Evolutionary conservation across 2,888 invertebrate species (phyloP).

Genomic region (Harpalus rubripes): DNA sequence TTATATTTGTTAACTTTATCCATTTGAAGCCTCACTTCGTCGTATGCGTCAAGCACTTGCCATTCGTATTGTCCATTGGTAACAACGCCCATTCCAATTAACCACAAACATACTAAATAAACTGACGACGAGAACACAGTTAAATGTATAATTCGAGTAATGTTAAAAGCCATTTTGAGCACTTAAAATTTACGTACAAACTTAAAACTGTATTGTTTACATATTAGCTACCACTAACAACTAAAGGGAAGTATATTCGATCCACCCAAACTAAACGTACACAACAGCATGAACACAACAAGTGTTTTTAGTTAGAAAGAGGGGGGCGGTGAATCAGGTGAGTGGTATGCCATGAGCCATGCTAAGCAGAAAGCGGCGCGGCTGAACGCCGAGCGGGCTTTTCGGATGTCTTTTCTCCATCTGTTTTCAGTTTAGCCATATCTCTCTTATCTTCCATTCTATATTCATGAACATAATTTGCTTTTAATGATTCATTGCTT

Average conservation of each 20-base stretch:
- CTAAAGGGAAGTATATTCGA: conserved; percentile 34
- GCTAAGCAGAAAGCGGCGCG: conserved; percentile 41
- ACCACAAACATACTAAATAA: conserved; percentile 67
- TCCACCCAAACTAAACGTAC: conserved; percentile 62
- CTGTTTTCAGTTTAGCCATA: background rate
- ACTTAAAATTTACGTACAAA: conserved; percentile 19
- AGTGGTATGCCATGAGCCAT: conserved; percentile 37
- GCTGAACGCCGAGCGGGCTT: conserved; percentile 45
- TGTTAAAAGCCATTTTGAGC: conserved; percentile 54
- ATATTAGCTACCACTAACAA: conserved; percentile 55
- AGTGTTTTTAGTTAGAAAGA: conserved; percentile 60
- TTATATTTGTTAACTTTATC: conserved; percentile 92
- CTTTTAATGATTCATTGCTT: conserved; percentile 15
- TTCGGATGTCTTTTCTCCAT: conserved; percentile 21
- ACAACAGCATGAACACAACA: conserved; percentile 61
- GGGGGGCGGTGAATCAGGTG: conserved; percentile 66
- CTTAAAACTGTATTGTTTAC: conserved; percentile 38
- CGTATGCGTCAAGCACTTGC: conserved; percentile 94
- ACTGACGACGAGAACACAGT: conserved; percentile 63
- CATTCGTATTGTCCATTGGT: conserved; percentile 91
- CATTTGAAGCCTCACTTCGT: conserved; percentile 91
- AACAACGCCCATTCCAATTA: conserved; percentile 77
- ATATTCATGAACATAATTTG: background rate
- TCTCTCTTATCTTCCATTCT: background rate
- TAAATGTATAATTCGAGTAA: conserved; percentile 52